Percentiles rank a stretch among this genome's conserved stretches.
Conservation (phyloP, 2,113 vertebrate genomes). For the Cryptotis parvus region DNA sequence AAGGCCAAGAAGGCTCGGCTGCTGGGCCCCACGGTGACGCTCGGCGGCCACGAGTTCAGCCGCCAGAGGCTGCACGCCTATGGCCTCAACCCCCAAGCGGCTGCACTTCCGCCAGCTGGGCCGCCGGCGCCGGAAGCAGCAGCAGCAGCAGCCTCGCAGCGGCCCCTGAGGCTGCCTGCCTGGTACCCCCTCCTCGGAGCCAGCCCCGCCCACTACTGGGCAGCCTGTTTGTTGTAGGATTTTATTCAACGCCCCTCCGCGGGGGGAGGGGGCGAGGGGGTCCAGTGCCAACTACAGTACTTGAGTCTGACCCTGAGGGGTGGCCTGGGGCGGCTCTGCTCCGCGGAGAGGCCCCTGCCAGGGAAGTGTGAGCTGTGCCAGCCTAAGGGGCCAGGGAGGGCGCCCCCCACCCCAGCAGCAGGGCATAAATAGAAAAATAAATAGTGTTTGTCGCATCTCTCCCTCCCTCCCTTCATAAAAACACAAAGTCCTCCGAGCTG, state of each 20-base stretch:
- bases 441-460: constrained; percentile 35
- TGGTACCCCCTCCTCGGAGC: neutral
- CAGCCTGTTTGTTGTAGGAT: neutral
- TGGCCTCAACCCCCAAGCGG: constrained; percentile 93
- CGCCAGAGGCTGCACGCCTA: constrained; percentile 92
- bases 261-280: neutral
- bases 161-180: too few relatives aligned
- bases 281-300: constrained; percentile 77
- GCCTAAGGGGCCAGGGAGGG: too few relatives aligned
- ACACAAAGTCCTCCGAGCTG: constrained; percentile 93
- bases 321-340: neutral
- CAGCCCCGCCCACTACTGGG: too few relatives aligned
- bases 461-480: constrained; percentile 85
- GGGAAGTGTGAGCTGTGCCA: too few relatives aligned
- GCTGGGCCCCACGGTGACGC: constrained; percentile 84
- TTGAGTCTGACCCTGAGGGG: constrained; percentile 72
- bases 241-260: constrained; percentile 73
- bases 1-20: constrained; percentile 63
- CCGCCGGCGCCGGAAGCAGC: constrained; percentile 75
- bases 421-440: constrained; percentile 81
- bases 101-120: constrained; percentile 91
- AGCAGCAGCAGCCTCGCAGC: neutral
- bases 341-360: too few relatives aligned
- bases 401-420: neutral
- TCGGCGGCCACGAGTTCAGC: constrained; percentile 91